phyloP scores from a whole-genome alignment of 30 jellyfish, hydroid and myxozoan genomes.

The Cassiopea andromeda region DNA sequence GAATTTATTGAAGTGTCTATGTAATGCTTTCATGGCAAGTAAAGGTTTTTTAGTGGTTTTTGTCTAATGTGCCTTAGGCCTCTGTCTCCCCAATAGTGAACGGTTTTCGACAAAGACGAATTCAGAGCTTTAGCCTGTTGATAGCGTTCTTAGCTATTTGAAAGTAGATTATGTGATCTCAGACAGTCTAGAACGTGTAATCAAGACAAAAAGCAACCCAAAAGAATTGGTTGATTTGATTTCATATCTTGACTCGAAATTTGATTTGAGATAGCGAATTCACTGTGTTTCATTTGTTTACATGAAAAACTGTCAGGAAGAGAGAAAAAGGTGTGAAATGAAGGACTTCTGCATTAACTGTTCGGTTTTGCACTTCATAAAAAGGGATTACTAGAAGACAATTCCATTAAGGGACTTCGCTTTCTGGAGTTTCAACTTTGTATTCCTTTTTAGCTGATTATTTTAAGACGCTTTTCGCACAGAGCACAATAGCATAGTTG shows the following conservation, averaged over 20 bases:
- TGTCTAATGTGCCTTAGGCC: not conserved
- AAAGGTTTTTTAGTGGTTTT: too few relatives aligned
- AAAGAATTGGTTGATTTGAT: not conserved
- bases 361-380: too few relatives aligned
- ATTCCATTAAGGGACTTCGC: too few relatives aligned
- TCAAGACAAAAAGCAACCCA: not conserved
- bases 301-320: too few relatives aligned
- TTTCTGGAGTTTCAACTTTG: too few relatives aligned
- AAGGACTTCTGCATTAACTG: too few relatives aligned
- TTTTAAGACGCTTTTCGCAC: too few relatives aligned
- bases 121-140: not conserved
- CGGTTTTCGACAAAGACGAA: not conserved
- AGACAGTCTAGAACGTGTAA: slow-evolving; percentile 39
- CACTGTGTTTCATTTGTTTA: too few relatives aligned
- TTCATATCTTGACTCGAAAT: not conserved
- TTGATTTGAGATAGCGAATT: not conserved
- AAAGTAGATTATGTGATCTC: slow-evolving; percentile 15
- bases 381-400: too few relatives aligned
- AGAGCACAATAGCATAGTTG: too few relatives aligned
- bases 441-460: too few relatives aligned
- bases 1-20: not conserved
- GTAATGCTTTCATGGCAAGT: not conserved
- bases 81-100: slow-evolving; percentile 7
- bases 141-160: slow-evolving; percentile 4
- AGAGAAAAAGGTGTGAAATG: too few relatives aligned